Conservation (phyloP, 2,888 invertebrate species). For the Synergus umbraculus region DNA sequence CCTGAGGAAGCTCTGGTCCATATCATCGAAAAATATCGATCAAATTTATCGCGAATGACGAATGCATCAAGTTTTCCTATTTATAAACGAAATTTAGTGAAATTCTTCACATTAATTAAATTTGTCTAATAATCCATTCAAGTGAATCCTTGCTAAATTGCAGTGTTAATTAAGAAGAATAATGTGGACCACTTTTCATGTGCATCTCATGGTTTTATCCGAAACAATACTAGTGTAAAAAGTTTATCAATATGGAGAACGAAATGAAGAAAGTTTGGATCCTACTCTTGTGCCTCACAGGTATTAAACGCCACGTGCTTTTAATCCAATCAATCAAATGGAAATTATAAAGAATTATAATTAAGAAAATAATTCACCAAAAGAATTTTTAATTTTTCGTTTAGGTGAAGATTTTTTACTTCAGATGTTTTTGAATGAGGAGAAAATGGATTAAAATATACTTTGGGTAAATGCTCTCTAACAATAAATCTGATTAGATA, state of each 20-base stretch:
- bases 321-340: neutral
- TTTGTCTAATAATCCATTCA: neutral
- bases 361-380: neutral
- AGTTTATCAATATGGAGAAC: conserved; percentile 16
- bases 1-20: conserved; percentile 15
- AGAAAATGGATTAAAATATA: neutral
- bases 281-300: conserved; percentile 67
- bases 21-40: conserved; percentile 24
- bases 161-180: neutral
- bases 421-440: neutral
- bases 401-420: neutral
- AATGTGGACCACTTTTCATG: conserved; percentile 27
- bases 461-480: neutral
- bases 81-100: neutral
- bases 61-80: neutral
- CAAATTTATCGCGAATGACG: neutral
- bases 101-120: neutral
- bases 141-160: neutral
- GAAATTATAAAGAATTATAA: neutral
- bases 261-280: conserved; percentile 65
- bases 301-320: conserved; percentile 55
- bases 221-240: conserved; percentile 9
- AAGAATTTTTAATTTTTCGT: neutral
- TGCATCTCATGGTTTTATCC: conserved; percentile 1
- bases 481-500: neutral